A percentile compares a stretch with the other conserved stretches of the same genome.
Evolutionary conservation across 2,797 vertebrate genomes (phyloP).

Genomic region (Oreochromis mossambicus): DNA sequence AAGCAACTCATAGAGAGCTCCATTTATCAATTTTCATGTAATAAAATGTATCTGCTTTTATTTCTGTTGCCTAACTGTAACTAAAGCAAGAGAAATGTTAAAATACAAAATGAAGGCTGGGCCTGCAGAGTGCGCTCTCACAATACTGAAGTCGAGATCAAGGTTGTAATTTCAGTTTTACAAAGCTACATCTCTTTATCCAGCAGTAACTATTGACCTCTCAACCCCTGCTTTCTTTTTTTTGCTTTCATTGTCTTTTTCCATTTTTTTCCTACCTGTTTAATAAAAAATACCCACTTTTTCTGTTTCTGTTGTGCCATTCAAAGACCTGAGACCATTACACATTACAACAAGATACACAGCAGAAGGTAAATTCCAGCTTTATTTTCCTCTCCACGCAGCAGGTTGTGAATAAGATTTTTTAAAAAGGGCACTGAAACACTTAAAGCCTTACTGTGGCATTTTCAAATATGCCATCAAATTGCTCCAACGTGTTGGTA

Average conservation of each 20-base stretch:
- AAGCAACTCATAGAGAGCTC: not conserved
- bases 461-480: conserved; percentile 49
- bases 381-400: conserved; percentile 8
- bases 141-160: not conserved
- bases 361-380: not conserved
- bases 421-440: conserved; percentile 32
- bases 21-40: not conserved
- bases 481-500: conserved; percentile 35
- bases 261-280: not conserved
- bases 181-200: not conserved
- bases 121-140: rapidly evolving
- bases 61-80: not conserved
- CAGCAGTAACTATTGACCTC: not conserved
- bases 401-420: conserved; percentile 20
- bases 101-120: not conserved
- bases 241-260: not conserved
- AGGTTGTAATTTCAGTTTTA: not conserved
- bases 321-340: not conserved
- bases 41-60: not conserved
- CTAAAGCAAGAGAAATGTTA: not conserved
- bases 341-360: not conserved
- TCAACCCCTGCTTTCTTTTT: not conserved
- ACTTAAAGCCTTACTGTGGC: conserved; percentile 25
- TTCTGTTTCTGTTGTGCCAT: not conserved
- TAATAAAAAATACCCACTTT: not conserved